Percentiles rank a stretch among this genome's conserved stretches.
phyloP scores from a whole-genome alignment of 2,888 invertebrate genomes.

The Aquatica leii region DNA sequence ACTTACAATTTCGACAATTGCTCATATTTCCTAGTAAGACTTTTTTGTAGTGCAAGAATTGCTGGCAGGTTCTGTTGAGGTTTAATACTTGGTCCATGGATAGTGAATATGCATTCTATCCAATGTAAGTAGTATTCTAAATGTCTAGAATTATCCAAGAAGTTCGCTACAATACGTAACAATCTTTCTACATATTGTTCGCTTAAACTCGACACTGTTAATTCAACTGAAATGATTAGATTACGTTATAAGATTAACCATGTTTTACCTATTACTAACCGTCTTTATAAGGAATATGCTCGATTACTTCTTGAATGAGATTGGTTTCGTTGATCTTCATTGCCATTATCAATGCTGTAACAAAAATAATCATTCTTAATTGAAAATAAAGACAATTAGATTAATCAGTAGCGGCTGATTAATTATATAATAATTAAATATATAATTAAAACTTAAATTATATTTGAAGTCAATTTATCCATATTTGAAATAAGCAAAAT shows the following conservation, averaged over 20 bases:
- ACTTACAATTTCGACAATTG: conserved; percentile 87
- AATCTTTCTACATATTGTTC: conserved; percentile 79
- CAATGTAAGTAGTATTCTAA: conserved; percentile 89
- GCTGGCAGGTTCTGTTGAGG: conserved; percentile 70
- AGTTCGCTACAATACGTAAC: conserved; percentile 73
- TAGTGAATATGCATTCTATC: conserved; percentile 74
- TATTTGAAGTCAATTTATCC: no score
- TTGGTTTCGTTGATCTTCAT: conserved; percentile 83
- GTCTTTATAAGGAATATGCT: conserved; percentile 78
- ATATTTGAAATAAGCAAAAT: no score
- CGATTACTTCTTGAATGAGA: conserved; percentile 81
- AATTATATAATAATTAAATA: background rate
- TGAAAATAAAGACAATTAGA: no score
- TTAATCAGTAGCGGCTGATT: background rate
- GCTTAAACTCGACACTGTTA: conserved; percentile 75
- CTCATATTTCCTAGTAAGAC: conserved; percentile 78
- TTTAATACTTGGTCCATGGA: conserved; percentile 67
- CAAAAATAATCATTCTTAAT: conserved; percentile 17
- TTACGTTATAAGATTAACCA: no score
- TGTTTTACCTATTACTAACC: conserved; percentile 68
- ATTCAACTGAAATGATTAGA: conserved; percentile 70
- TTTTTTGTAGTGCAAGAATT: conserved; percentile 79
- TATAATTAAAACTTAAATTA: no score
- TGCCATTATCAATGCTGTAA: conserved; percentile 81
- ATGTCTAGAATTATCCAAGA: conserved; percentile 81